Percentiles rank a stretch among this genome's conserved stretches.
Evolutionary conservation across 2,888 invertebrate species (phyloP).

Genomic region (Andrena dorsata): DNA sequence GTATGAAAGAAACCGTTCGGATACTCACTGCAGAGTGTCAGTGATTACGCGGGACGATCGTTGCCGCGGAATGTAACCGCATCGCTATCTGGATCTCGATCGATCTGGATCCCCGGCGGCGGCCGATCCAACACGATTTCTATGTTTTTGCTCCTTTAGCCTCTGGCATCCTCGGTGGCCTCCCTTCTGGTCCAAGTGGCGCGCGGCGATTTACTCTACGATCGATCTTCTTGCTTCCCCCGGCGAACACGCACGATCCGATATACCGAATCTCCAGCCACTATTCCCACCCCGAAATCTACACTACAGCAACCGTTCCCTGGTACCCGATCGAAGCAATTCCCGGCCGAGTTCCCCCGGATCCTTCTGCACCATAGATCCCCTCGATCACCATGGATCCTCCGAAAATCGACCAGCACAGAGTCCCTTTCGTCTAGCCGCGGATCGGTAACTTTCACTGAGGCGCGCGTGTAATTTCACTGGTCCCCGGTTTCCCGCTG

Average conservation of each 20-base stretch:
- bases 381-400: constrained; percentile 1
- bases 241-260: background rate
- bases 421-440: background rate
- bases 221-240: constrained; percentile 18
- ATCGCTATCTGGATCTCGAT: constrained; percentile 64
- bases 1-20: background rate
- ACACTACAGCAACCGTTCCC: background rate
- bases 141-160: constrained; percentile 43
- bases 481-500: constrained; percentile 26
- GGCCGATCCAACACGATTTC: constrained; percentile 33
- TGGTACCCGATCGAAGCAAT: background rate
- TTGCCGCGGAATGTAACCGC: constrained; percentile 70
- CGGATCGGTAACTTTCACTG: constrained; percentile 49
- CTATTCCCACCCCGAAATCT: background rate
- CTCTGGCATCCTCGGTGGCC: constrained; percentile 43
- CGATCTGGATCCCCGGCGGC: constrained; percentile 30
- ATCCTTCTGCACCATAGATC: background rate
- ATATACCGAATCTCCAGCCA: background rate
- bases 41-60: constrained; percentile 69
- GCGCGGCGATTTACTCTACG: constrained; percentile 43
- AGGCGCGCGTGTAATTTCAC: constrained; percentile 33
- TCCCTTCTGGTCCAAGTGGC: constrained; percentile 14
- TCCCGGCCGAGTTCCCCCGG: constrained; percentile 5
- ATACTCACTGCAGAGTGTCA: constrained; percentile 75
- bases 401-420: background rate